Evolutionary conservation across 64 coral and sea anemone genomes (phyloP).

Genomic region (Actinia equina): DNA sequence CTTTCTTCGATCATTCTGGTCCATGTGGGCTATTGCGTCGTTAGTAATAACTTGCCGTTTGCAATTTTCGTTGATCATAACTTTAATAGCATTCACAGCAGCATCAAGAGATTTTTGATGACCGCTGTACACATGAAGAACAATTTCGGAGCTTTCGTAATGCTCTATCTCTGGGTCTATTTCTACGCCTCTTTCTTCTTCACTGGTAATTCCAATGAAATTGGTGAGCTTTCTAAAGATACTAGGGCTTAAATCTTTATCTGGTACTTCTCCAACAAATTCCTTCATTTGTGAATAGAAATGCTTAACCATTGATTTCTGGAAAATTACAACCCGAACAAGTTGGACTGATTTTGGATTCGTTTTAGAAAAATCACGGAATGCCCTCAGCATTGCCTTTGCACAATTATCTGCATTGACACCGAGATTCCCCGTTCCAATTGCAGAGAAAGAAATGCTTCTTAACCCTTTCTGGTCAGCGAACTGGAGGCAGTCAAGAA

Average conservation of each 20-base stretch:
- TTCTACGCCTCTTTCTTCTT: not conserved
- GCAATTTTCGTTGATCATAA: slow-evolving; percentile 42
- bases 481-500: not conserved
- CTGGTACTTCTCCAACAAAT: slow-evolving; percentile 1
- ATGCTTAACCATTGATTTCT: slow-evolving; percentile 46
- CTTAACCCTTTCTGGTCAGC: slow-evolving; percentile 21
- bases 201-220: not conserved
- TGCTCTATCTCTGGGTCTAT: not conserved
- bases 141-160: not conserved
- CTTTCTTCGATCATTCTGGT: slow-evolving; percentile 2
- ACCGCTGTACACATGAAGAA: slow-evolving; percentile 36
- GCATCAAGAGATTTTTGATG: slow-evolving; percentile 17
- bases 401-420: slow-evolving; percentile 2
- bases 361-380: not conserved
- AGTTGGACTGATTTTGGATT: slow-evolving; percentile 29
- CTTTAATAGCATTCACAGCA: slow-evolving; percentile 37
- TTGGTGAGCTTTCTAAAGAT: not conserved
- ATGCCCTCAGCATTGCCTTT: not conserved
- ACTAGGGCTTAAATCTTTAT: not conserved
- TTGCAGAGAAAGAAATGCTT: slow-evolving; percentile 58
- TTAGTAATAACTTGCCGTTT: slow-evolving; percentile 43
- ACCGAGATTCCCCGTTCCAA: slow-evolving; percentile 53
- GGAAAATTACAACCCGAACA: slow-evolving; percentile 50
- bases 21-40: slow-evolving; percentile 8
- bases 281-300: slow-evolving; percentile 35